Conservation (phyloP, 2,797 vertebrate species). For the Somateria mollissima region DNA sequence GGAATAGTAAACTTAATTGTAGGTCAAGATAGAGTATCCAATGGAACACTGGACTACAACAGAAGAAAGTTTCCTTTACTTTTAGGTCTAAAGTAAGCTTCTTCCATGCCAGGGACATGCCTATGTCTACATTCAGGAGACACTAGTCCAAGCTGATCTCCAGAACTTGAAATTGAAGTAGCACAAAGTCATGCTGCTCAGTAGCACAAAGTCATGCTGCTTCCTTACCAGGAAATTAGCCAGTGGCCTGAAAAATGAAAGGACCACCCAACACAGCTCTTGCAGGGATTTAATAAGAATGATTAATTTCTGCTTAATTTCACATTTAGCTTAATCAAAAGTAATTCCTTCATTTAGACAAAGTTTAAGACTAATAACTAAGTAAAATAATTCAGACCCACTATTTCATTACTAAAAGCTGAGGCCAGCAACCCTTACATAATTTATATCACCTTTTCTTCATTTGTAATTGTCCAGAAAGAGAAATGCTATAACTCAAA, state of each 20-base stretch:
- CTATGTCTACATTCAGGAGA: not conserved
- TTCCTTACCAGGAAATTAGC: not conserved
- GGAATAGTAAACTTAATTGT: not conserved
- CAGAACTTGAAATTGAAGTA: not conserved
- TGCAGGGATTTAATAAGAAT: not conserved
- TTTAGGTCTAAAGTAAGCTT: not conserved
- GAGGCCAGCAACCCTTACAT: not conserved
- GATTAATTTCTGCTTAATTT: not conserved
- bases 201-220: not conserved
- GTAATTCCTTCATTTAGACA: not conserved
- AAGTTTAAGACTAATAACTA: not conserved
- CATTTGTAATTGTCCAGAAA: not conserved
- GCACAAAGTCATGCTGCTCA: not conserved
- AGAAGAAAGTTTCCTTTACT: not conserved
- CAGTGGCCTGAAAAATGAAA: not conserved
- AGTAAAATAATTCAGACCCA: not conserved
- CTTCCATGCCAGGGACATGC: accelerated
- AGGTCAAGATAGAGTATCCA: not conserved
- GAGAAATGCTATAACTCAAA: not conserved
- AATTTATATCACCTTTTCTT: not conserved
- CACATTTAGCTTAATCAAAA: not conserved
- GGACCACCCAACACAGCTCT: not conserved
- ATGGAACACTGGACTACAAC: not conserved
- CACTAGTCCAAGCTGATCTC: not conserved
- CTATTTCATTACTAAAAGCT: not conserved